Evolutionary conservation across 2,888 invertebrate species (phyloP).

Genomic region (Pharmacophagus antenor): DNA sequence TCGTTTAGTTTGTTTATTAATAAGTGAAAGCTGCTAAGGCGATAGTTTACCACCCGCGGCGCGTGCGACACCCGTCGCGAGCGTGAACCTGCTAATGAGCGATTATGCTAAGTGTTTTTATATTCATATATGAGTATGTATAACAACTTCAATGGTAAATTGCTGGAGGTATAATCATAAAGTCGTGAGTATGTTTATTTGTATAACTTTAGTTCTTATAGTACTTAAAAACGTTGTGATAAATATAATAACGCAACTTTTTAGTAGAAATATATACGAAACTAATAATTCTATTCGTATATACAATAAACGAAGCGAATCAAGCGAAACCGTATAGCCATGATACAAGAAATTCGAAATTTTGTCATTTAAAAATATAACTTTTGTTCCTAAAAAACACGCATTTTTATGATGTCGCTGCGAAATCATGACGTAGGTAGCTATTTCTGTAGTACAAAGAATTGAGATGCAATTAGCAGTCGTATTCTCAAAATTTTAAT

Average conservation of each 20-base stretch:
- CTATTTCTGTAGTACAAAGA: not conserved
- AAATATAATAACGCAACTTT: too few species aligned
- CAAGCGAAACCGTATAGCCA: not conserved
- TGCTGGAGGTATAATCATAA: slow-evolving; percentile 17
- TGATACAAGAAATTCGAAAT: not conserved
- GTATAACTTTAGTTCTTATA: slow-evolving; percentile 24
- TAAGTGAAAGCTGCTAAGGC: not conserved
- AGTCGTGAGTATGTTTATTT: slow-evolving; percentile 13
- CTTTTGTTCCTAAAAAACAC: too few species aligned
- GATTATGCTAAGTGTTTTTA: slow-evolving; percentile 27
- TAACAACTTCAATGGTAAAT: slow-evolving; percentile 15
- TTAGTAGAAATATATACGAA: not conserved
- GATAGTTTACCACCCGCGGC: slow-evolving; percentile 9
- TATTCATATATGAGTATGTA: slow-evolving; percentile 25
- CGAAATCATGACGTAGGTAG: not conserved
- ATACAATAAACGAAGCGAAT: not conserved
- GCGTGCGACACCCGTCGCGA: slow-evolving; percentile 6
- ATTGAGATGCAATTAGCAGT: not conserved
- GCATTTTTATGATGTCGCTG: not conserved
- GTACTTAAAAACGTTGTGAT: too few species aligned
- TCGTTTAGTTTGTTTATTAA: not conserved
- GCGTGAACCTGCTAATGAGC: slow-evolving; percentile 22
- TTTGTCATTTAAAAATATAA: not conserved
- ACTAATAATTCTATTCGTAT: too few species aligned
- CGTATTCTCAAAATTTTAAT: not conserved